phyloP scores from a whole-genome alignment of 2,113 vertebrate species.

The Dryoscopus gambensis region DNA sequence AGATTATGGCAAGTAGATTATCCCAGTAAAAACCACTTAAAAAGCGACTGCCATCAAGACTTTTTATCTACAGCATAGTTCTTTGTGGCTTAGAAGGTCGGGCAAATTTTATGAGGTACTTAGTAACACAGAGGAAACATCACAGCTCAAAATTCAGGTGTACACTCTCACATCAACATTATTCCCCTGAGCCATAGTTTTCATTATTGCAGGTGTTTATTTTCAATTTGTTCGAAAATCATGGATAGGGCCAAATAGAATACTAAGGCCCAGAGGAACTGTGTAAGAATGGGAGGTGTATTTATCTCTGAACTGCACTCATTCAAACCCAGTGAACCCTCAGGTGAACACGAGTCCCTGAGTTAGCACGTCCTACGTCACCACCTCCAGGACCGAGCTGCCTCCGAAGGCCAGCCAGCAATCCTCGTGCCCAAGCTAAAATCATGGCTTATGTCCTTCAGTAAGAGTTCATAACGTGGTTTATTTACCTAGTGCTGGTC shows the following conservation, averaged over 20 bases:
- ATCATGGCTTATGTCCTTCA: not conserved
- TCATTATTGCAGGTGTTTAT: not conserved
- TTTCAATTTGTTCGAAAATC: not conserved
- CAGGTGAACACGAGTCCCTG: not conserved
- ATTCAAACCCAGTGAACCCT: not conserved
- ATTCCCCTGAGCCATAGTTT: not conserved
- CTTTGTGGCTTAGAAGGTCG: not conserved
- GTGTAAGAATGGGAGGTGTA: not conserved
- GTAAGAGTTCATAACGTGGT: not conserved
- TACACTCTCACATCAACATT: not conserved
- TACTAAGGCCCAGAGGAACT: not conserved
- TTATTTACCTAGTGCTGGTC: not conserved
- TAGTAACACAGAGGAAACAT: not conserved
- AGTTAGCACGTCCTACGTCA: rapidly evolving
- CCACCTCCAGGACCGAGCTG: not conserved
- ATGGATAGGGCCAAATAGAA: not conserved
- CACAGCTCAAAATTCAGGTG: not conserved
- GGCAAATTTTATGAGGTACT: not conserved
- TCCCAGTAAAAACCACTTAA: not conserved
- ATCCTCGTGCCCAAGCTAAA: not conserved
- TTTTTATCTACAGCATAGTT: not conserved
- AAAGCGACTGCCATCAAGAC: not conserved
- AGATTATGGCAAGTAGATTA: not conserved
- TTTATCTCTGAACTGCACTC: not conserved
- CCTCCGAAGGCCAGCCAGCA: not conserved